Evolutionary conservation across 2,888 invertebrate genomes (phyloP), one percentile per base, ranked within the genome.

Genomic region (Hydraecia micacea): DNA sequence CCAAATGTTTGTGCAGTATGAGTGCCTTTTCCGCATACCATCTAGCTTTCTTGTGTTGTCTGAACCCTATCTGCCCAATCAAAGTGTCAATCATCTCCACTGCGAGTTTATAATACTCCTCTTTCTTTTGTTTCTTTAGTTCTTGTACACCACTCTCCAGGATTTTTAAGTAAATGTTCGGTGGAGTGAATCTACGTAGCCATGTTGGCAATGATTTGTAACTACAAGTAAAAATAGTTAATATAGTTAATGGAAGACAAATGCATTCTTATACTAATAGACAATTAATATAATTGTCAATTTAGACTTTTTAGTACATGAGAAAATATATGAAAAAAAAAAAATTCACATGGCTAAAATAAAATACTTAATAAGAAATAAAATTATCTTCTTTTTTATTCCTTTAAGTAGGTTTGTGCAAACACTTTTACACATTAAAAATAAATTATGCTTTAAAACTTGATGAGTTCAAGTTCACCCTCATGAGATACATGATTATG

Each of bases 11-110:
- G 74, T 98, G 97, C 42, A 97, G 92, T 86, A 98, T 97, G 0
- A 98, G 94, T 0, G 98, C 97, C 76, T 97, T 96, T 86, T 98
- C 97, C 46, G 97, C 97, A 91, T 97, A 98, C 98, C 97, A 97
- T 3, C 93, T 90, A 0, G 96, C 96, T 81, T 95, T 94, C 83
- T 95, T 96, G 73, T 97, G 95, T 46, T 94, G 94, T 65, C 96
- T 91, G 89, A 97, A 97, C 0, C 90, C 83, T 2, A 91, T 90
- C 89, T 98, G 97, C 0, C 86, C 86, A 28, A 98, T 93, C 32
- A 98, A 92, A 13, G 92, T 89, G 8, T 94, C 91, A 0, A 98
- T 93, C 62, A 97, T 94, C 0, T 96, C 92, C 42, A 97, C 93
- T 0, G 97, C 97, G 6, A 96, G 91, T 2, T 86, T 86, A 85